phyloP scores from a whole-genome alignment of 2,797 vertebrate genomes.

The Erethizon dorsatum region DNA sequence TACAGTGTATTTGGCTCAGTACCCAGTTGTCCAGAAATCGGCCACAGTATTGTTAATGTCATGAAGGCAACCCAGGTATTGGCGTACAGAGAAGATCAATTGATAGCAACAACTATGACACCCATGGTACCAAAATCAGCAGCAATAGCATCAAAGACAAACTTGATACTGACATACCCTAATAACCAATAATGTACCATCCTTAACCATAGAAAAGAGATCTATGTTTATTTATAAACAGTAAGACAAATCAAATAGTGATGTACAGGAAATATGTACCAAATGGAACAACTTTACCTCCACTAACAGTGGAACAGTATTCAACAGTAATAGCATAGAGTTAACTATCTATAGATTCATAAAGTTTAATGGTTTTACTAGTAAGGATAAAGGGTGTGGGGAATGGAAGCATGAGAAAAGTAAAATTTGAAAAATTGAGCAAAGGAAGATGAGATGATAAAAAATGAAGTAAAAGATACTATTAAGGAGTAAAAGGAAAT shows the following conservation, averaged over 20 bases:
- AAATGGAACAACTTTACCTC: neutral
- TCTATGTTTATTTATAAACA: neutral
- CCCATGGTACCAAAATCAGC: neutral
- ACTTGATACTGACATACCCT: neutral
- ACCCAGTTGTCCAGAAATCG: neutral
- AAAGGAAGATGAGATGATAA: neutral
- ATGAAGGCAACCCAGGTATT: neutral
- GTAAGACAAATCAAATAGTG: neutral
- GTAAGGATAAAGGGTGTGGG: neutral
- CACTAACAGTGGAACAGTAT: neutral
- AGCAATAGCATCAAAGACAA: neutral
- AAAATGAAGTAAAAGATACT: neutral
- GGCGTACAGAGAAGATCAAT: neutral
- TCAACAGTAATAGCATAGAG: neutral
- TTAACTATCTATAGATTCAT: neutral
- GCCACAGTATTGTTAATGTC: neutral
- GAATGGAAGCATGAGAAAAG: neutral
- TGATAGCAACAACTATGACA: neutral
- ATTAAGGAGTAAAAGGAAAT: neutral
- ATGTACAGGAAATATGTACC: neutral
- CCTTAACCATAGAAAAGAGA: neutral
- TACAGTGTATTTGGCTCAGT: neutral
- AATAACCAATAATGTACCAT: neutral
- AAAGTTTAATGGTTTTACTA: neutral
- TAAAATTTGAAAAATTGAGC: neutral